Evolutionary conservation across 2,113 vertebrate genomes (phyloP).

Genomic region (Stegostoma tigrinum): DNA sequence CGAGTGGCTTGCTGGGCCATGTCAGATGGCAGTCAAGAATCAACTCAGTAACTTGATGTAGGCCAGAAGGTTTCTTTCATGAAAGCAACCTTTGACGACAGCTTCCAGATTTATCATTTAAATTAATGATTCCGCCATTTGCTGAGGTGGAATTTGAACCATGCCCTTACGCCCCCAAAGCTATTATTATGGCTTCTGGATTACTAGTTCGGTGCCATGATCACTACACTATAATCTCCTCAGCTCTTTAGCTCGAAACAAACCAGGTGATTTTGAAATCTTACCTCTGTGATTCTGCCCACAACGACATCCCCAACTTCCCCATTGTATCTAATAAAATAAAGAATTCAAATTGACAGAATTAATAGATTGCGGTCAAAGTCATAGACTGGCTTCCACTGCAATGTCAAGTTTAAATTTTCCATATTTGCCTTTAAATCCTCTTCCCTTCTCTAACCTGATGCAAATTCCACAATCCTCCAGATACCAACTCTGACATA

Average conservation of each 20-base stretch:
- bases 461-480: not conserved
- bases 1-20: no score
- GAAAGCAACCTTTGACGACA: no score
- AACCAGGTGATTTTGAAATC: not conserved
- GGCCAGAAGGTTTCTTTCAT: not conserved
- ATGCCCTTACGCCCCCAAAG: no score
- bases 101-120: no score
- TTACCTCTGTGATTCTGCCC: conserved; percentile 91
- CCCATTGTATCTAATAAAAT: conserved; percentile 73
- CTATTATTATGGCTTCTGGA: no score
- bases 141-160: no score
- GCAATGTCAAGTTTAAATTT: not conserved
- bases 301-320: conserved; percentile 93
- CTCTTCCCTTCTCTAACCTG: not conserved
- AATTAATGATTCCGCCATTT: no score
- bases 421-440: not conserved
- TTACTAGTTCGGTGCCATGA: no score
- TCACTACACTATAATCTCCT: no score
- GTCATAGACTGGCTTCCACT: not conserved
- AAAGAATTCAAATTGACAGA: not conserved
- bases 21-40: no score
- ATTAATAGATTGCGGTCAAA: not conserved
- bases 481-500: not conserved
- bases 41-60: no score
- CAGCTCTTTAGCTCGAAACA: not conserved